Percentiles rank a stretch among this genome's conserved stretches.
Conservation (phyloP, 23 tunicate species). For the Halocynthia aurantium region DNA sequence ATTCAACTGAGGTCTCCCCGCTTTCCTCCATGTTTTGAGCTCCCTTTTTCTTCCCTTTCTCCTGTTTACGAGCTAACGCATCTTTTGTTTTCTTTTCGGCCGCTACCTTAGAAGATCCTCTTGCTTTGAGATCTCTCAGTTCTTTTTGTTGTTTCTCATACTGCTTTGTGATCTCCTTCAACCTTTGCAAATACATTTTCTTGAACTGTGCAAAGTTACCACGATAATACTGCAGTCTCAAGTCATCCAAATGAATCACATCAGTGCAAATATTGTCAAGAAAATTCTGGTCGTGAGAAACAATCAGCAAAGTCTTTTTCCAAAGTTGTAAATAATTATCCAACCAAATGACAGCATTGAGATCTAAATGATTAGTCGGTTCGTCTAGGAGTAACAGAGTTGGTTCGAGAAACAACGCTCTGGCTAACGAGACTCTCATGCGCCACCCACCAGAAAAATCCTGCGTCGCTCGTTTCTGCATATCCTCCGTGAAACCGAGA, state of each 20-base stretch:
- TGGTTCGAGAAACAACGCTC: conserved; percentile 96
- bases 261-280: conserved; percentile 95
- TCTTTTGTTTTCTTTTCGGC: conserved; percentile 94
- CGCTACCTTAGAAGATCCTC: conserved; percentile 76
- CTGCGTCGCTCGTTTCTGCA: conserved; percentile 83
- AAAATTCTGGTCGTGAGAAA: conserved; percentile 97
- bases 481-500: conserved; percentile 84
- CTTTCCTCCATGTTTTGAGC: conserved; percentile 83
- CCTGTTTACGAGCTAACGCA: conserved; percentile 92
- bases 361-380: conserved; percentile 98
- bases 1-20: conserved; percentile 60
- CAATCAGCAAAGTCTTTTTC: conserved; percentile 95
- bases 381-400: conserved; percentile 92
- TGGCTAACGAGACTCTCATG: conserved; percentile 98
- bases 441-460: conserved; percentile 99
- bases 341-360: conserved; percentile 99
- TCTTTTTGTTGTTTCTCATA: conserved; percentile 96
- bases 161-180: conserved; percentile 69
- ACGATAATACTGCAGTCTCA: conserved; percentile 79
- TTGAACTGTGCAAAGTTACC: conserved; percentile 95
- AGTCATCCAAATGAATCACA: conserved; percentile 80
- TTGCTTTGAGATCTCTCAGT: conserved; percentile 60
- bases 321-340: conserved; percentile 93
- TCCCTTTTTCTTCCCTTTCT: conserved; percentile 68
- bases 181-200: conserved; percentile 76